Percentiles rank a stretch among this genome's conserved stretches.
phyloP scores from a whole-genome alignment of 2,888 invertebrate species.

The Conus canariensis region DNA sequence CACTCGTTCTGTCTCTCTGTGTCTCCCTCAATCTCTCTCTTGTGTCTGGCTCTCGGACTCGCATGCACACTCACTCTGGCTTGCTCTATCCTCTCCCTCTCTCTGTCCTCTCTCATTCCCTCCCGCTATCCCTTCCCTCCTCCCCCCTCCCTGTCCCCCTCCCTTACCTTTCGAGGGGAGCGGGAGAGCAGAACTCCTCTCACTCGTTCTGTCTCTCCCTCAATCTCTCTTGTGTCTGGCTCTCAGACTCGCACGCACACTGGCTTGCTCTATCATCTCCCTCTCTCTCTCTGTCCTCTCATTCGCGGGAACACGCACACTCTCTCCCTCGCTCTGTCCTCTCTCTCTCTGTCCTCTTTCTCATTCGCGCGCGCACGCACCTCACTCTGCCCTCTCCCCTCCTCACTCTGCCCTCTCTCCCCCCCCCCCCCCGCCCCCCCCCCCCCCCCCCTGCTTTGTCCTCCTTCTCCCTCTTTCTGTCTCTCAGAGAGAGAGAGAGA shows the following conservation, averaged over 20 bases:
- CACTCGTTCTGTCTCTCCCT: neutral
- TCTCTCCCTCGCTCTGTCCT: too few relatives aligned
- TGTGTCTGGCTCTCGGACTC: too few relatives aligned
- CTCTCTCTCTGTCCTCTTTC: neutral
- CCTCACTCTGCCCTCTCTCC: neutral
- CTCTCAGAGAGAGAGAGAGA: too few relatives aligned
- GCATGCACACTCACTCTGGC: neutral
- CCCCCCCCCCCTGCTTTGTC: too few relatives aligned
- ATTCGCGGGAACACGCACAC: too few relatives aligned
- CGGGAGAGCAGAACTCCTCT: neutral
- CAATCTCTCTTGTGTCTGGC: too few relatives aligned
- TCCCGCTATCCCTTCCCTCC: neutral
- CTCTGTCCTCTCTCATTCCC: neutral
- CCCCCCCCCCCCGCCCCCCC: neutral
- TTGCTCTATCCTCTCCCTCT: neutral
- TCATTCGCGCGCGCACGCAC: neutral
- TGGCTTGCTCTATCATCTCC: too few relatives aligned
- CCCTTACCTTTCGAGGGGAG: neutral
- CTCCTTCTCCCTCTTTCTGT: too few relatives aligned
- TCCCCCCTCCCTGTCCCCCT: neutral
- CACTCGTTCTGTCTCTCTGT: conserved; percentile 2
- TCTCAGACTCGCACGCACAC: too few relatives aligned
- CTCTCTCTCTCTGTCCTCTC: too few relatives aligned
- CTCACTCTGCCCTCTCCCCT: neutral
- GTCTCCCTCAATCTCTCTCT: too few relatives aligned